Evolutionary conservation across 2,113 vertebrate genomes (phyloP).

Genomic region (Paramormyrops kingsleyae): DNA sequence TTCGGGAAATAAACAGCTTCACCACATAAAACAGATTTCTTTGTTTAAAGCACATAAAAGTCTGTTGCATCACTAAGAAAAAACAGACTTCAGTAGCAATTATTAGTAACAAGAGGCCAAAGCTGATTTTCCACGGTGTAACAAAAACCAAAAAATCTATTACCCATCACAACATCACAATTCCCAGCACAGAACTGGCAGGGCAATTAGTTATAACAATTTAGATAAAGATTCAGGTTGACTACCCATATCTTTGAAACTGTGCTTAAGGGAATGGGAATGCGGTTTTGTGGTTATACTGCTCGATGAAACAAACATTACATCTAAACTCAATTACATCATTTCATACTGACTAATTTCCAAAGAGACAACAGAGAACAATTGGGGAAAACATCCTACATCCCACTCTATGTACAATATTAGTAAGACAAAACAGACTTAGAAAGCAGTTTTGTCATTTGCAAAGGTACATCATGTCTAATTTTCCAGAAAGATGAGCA

Average conservation of each 20-base stretch:
- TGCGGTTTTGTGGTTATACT: background rate
- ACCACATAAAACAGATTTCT: background rate
- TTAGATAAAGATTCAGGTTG: background rate
- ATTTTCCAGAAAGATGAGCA: background rate
- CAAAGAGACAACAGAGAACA: background rate
- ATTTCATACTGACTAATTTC: background rate
- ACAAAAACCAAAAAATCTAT: background rate
- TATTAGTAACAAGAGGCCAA: background rate
- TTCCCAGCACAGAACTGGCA: background rate
- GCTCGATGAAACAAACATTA: background rate
- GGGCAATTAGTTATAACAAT: background rate
- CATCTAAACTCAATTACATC: background rate
- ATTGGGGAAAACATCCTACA: background rate
- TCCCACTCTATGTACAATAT: background rate
- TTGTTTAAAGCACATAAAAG: background rate
- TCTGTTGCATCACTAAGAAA: background rate
- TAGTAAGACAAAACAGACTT: background rate
- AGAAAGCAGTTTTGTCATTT: background rate
- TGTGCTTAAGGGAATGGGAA: background rate
- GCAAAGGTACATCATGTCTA: background rate
- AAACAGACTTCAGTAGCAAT: background rate
- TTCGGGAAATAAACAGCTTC: background rate
- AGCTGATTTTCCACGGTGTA: background rate
- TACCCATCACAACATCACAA: background rate
- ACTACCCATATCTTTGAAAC: background rate